These are phyloP conservation scores for Cactoblastis cactorum DNA, from an alignment of 2,888 invertebrate species.

Conservation along the genomic window DNA sequence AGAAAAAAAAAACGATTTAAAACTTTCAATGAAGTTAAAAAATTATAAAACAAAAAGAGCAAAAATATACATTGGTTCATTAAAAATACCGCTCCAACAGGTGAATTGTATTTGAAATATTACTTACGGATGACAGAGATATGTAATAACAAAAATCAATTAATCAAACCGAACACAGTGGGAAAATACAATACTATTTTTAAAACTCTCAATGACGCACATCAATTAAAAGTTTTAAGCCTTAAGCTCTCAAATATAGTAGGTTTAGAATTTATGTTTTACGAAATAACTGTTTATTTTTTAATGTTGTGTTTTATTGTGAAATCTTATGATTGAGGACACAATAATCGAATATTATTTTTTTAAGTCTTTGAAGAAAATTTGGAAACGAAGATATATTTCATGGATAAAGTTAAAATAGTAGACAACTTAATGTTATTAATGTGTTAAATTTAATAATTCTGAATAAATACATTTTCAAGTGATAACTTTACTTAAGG, in stretches of 20 bases:
- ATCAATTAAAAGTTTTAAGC: constrained; percentile 17
- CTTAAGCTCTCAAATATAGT: neutral
- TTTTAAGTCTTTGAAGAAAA: too few relatives aligned
- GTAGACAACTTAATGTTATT: too few relatives aligned
- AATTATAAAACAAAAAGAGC: neutral
- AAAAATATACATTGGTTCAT: constrained; percentile 14
- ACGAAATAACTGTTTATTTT: neutral
- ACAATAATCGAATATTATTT: too few relatives aligned
- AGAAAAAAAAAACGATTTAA: too few relatives aligned
- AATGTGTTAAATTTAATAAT: too few relatives aligned
- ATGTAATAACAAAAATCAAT: constrained; percentile 22
- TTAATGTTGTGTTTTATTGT: neutral
- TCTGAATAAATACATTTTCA: too few relatives aligned
- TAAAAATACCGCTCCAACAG: constrained; percentile 14
- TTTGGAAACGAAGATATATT: too few relatives aligned
- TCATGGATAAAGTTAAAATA: too few relatives aligned
- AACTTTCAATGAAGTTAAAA: neutral
- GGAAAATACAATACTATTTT: constrained; percentile 9
- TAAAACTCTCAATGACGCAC: constrained; percentile 1
- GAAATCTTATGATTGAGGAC: neutral
- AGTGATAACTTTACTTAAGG: too few relatives aligned
- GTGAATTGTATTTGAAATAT: constrained; percentile 20
- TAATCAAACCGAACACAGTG: constrained; percentile 17
- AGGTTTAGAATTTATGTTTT: neutral
- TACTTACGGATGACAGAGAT: constrained; percentile 18